A percentile compares a stretch with the other conserved stretches of the same genome.
These are phyloP conservation scores for Lagodon rhomboides DNA, from an alignment of 2,797 vertebrate species.

Conservation along the genomic window DNA sequence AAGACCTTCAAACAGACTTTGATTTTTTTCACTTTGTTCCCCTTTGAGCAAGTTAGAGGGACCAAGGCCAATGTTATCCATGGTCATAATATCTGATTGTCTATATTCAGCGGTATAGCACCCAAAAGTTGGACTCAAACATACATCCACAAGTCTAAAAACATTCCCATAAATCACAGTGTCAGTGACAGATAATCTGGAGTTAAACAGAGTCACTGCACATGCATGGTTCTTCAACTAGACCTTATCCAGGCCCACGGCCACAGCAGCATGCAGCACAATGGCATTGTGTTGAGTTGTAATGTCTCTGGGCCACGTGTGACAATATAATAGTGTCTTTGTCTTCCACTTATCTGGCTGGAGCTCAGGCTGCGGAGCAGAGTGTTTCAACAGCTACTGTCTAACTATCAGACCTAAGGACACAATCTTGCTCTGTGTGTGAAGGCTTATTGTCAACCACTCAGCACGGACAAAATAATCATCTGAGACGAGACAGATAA, in stretches of 20 bases:
- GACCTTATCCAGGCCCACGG: slow-evolving; percentile 48
- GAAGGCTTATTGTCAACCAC: slow-evolving; percentile 69
- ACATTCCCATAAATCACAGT: slow-evolving; percentile 51
- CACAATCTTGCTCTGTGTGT: slow-evolving; percentile 69
- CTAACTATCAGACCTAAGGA: slow-evolving; percentile 72
- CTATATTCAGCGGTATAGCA: slow-evolving; percentile 17
- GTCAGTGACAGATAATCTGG: slow-evolving; percentile 47
- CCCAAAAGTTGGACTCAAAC: slow-evolving; percentile 27
- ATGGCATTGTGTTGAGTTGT: slow-evolving; percentile 69
- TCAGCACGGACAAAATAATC: slow-evolving; percentile 68
- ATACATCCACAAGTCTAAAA: slow-evolving; percentile 29
- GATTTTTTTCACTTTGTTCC: background rate
- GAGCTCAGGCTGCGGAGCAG: slow-evolving; percentile 60
- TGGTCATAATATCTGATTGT: background rate
- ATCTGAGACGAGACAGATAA: slow-evolving; percentile 70
- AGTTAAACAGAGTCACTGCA: slow-evolving; percentile 37
- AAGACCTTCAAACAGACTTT: slow-evolving; percentile 2
- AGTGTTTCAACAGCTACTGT: slow-evolving; percentile 76
- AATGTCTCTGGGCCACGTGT: slow-evolving; percentile 74
- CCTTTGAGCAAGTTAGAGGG: background rate
- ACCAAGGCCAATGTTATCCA: slow-evolving; percentile 7
- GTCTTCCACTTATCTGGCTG: slow-evolving; percentile 79
- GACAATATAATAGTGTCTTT: slow-evolving; percentile 79
- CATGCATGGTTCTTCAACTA: slow-evolving; percentile 46
- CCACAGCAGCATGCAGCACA: slow-evolving; percentile 55